Percentiles rank a stretch among this genome's conserved stretches.
Conservation (phyloP, 2,888 invertebrate species). For the Elysia crispata region DNA sequence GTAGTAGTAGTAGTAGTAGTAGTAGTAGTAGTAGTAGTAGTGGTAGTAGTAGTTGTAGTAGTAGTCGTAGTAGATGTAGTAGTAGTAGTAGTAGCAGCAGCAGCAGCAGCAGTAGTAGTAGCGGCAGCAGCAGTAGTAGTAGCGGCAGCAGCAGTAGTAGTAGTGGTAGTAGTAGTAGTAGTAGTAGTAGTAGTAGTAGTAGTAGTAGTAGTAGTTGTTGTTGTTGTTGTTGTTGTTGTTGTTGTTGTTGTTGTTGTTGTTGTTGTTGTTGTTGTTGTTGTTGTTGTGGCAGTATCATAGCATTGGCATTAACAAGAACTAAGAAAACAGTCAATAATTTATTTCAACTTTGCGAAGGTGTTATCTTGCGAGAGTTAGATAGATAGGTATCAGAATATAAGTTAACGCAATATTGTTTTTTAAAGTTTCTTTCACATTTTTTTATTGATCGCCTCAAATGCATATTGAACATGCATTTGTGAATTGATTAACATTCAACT, state of each 20-base stretch:
- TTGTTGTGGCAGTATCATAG: conserved; percentile 21
- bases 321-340: no score
- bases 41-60: conserved; percentile 13
- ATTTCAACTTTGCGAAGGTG: no score
- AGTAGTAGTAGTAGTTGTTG: conserved; percentile 28
- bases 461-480: no score
- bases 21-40: no score
- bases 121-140: conserved; percentile 15
- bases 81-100: conserved; percentile 27
- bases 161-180: neutral
- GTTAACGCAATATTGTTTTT: no score
- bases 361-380: no score
- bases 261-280: conserved; percentile 27
- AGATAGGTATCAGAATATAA: no score
- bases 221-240: conserved; percentile 12
- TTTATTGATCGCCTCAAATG: no score
- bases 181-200: conserved; percentile 7
- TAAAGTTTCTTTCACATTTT: no score
- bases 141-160: neutral
- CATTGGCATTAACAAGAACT: no score
- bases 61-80: conserved; percentile 24
- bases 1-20: no score
- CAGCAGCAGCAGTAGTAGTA: conserved; percentile 22
- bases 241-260: conserved; percentile 13
- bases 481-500: no score